Percentiles rank a stretch among this genome's conserved stretches.
These are phyloP conservation scores for Steinernema carpocapsae DNA, from an alignment of 2,888 invertebrate genomes.

Conservation along the genomic window DNA sequence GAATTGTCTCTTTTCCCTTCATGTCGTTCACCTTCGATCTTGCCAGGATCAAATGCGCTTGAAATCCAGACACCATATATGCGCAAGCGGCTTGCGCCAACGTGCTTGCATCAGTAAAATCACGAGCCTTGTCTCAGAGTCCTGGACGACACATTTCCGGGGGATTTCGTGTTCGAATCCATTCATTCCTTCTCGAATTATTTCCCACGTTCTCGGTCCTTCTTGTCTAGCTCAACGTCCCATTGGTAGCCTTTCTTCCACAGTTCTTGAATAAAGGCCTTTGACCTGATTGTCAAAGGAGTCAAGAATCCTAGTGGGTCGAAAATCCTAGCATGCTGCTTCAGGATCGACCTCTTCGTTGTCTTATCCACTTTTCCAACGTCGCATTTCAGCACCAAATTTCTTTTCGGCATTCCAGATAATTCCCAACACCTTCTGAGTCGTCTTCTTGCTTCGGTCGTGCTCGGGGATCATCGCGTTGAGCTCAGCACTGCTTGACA, in stretches of 20 bases:
- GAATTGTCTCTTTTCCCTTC: not conserved
- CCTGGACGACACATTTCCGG: not conserved
- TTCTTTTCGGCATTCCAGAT: slow-evolving; percentile 40
- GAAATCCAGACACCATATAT: not conserved
- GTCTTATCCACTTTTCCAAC: no score
- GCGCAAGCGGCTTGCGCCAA: not conserved
- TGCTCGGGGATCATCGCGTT: slow-evolving; percentile 23
- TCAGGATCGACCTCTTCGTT: slow-evolving; percentile 55
- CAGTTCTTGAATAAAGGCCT: slow-evolving; percentile 59
- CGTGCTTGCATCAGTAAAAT: not conserved
- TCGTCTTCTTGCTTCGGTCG: not conserved
- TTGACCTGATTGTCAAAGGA: slow-evolving; percentile 52
- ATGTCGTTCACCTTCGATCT: not conserved
- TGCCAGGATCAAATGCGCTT: not conserved
- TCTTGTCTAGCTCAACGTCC: not conserved
- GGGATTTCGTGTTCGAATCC: not conserved
- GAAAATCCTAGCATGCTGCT: slow-evolving; percentile 55
- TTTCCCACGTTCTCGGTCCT: not conserved
- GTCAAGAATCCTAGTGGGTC: slow-evolving; percentile 65
- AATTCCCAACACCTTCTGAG: slow-evolving; percentile 46
- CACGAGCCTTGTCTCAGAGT: not conserved
- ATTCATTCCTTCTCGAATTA: not conserved
- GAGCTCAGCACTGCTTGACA: slow-evolving; percentile 37
- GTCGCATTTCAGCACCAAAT: slow-evolving; percentile 35
- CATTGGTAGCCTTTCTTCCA: slow-evolving; percentile 45